Conservation (phyloP, 2,113 vertebrate species). For the Actenoides lindsayi region DNA sequence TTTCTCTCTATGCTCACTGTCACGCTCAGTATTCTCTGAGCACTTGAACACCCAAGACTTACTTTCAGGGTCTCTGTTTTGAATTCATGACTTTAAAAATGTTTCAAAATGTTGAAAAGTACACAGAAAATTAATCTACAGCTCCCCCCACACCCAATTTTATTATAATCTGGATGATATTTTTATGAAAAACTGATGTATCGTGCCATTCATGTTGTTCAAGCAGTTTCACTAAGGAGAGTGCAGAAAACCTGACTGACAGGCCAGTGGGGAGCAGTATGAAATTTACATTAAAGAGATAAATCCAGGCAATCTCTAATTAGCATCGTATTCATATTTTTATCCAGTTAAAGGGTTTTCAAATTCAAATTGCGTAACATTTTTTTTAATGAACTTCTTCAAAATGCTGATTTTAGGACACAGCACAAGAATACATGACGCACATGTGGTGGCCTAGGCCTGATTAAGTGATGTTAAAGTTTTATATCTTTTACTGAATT, state of each 20-base stretch:
- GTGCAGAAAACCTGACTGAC: neutral
- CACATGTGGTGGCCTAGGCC: neutral
- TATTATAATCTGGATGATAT: neutral
- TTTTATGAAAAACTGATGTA: neutral
- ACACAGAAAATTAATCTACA: neutral
- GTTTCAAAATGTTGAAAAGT: neutral
- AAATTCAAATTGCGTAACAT: neutral
- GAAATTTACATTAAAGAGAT: neutral
- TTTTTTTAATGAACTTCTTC: neutral
- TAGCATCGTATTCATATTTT: neutral
- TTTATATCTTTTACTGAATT: neutral
- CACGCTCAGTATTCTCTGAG: neutral
- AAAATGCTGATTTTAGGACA: neutral
- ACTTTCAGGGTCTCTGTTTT: neutral
- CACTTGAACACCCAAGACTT: neutral
- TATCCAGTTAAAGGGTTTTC: neutral
- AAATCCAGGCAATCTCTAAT: neutral
- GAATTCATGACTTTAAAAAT: neutral
- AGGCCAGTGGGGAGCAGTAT: neutral
- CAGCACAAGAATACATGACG: neutral
- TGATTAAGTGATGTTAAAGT: neutral
- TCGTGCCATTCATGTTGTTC: neutral
- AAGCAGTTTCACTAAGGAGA: neutral
- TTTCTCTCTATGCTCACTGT: neutral
- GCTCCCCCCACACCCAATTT: neutral